phyloP scores from a whole-genome alignment of 2,888 invertebrate species.

The Micropterix aruncella region DNA sequence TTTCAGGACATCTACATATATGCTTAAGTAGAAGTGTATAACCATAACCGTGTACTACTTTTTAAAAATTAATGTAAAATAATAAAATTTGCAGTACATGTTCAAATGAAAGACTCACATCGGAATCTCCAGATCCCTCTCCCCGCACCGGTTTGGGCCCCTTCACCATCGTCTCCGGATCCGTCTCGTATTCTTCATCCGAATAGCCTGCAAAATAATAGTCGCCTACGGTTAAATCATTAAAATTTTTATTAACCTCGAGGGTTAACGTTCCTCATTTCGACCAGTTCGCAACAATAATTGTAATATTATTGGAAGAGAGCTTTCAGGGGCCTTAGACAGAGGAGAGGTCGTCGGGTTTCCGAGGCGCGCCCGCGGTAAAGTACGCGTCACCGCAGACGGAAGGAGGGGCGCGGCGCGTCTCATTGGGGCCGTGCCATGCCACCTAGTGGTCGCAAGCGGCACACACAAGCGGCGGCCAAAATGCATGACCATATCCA shows the following conservation, averaged over 20 bases:
- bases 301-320: neutral
- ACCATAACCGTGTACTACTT: no score
- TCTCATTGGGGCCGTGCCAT: no score
- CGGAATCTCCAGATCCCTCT: constrained; percentile 37
- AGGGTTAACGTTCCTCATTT: neutral
- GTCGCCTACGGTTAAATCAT: neutral
- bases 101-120: constrained; percentile 28
- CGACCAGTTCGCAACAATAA: neutral
- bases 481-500: no score
- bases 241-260: neutral
- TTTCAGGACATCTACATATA: no score
- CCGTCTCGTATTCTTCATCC: constrained; percentile 37
- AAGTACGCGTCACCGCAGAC: neutral
- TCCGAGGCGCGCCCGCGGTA: neutral
- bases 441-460: no score
- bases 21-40: no score
- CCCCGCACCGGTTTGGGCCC: constrained; percentile 28
- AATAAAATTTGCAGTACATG: no score
- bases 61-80: no score
- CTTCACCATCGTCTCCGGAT: constrained; percentile 33
- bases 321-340: neutral
- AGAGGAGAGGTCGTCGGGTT: neutral
- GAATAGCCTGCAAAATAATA: constrained; percentile 25
- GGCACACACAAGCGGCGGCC: no score
- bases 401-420: neutral